A percentile compares a stretch with the other conserved stretches of the same genome.
These are phyloP conservation scores for Hirtodrosophila alboralis DNA, from an alignment of 2,888 invertebrate genomes.

Conservation along the genomic window DNA sequence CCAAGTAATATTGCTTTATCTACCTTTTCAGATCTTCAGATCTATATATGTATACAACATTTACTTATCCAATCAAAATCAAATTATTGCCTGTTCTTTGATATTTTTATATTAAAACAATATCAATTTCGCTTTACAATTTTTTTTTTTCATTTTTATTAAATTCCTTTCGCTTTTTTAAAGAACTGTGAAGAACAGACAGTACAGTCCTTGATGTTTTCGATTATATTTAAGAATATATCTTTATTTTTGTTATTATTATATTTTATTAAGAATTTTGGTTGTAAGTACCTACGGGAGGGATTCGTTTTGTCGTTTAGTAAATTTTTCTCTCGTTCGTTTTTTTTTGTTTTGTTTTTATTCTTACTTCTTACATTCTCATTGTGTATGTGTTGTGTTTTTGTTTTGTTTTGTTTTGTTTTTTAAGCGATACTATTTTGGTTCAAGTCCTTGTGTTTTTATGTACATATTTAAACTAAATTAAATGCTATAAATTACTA, in stretches of 20 bases:
- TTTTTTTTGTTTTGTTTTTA: slow-evolving; percentile 23
- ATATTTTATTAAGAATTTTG: slow-evolving; percentile 41
- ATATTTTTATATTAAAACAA: too few relatives aligned
- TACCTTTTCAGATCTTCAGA: too few relatives aligned
- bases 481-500: slow-evolving; percentile 75
- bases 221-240: neutral
- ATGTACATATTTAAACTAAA: slow-evolving; percentile 78
- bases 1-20: too few relatives aligned
- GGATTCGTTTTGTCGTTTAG: slow-evolving; percentile 26
- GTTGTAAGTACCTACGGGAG: slow-evolving; percentile 51
- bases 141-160: slow-evolving; percentile 47
- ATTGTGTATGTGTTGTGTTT: slow-evolving; percentile 16
- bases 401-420: slow-evolving; percentile 26
- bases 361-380: slow-evolving; percentile 40
- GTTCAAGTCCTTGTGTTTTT: slow-evolving; percentile 78
- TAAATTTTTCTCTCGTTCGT: slow-evolving; percentile 34
- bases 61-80: too few relatives aligned
- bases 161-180: slow-evolving; percentile 43
- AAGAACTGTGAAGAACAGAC: slow-evolving; percentile 26
- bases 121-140: slow-evolving; percentile 27
- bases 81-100: too few relatives aligned
- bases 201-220: slow-evolving; percentile 4
- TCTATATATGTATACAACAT: too few relatives aligned
- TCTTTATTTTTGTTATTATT: slow-evolving; percentile 16
- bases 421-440: slow-evolving; percentile 77